A percentile compares a stretch with the other conserved stretches of the same genome.
Evolutionary conservation across 2,888 invertebrate genomes (phyloP).

Genomic region (Coremacera marginata): DNA sequence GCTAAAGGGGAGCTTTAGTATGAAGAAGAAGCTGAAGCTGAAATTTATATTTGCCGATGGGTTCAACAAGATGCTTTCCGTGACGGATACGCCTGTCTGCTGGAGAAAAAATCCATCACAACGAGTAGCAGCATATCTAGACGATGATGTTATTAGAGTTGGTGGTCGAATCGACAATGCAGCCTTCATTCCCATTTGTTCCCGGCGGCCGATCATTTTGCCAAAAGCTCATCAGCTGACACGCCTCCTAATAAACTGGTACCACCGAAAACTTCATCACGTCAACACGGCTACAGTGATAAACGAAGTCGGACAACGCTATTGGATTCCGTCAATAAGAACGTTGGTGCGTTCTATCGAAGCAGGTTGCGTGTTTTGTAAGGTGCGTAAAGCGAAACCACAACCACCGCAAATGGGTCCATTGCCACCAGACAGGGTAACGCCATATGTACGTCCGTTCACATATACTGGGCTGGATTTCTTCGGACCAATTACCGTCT

Average conservation of each 20-base stretch:
- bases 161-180: not conserved
- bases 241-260: not conserved
- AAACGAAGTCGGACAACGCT: not conserved
- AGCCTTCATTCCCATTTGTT: not conserved
- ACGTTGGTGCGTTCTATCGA: not conserved
- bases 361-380: too few species aligned
- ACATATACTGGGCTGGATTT: slow-evolving; percentile 16
- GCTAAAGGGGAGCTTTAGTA: too few species aligned
- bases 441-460: slow-evolving; percentile 37
- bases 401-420: too few species aligned
- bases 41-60: too few species aligned
- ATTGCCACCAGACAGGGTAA: slow-evolving; percentile 40
- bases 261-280: not conserved
- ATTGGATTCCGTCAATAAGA: not conserved
- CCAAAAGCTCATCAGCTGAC: not conserved
- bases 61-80: too few species aligned
- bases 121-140: not conserved
- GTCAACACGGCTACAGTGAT: not conserved
- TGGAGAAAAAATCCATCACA: not conserved
- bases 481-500: slow-evolving; percentile 25
- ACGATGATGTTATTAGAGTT: not conserved
- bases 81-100: not conserved
- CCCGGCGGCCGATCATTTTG: not conserved
- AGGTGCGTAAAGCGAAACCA: too few species aligned
- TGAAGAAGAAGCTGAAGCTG: too few species aligned